Percentiles rank a stretch among this genome's conserved stretches.
These are phyloP conservation scores for Sebastes nivosus DNA, from an alignment of 2,797 vertebrate species.

Conservation along the genomic window DNA sequence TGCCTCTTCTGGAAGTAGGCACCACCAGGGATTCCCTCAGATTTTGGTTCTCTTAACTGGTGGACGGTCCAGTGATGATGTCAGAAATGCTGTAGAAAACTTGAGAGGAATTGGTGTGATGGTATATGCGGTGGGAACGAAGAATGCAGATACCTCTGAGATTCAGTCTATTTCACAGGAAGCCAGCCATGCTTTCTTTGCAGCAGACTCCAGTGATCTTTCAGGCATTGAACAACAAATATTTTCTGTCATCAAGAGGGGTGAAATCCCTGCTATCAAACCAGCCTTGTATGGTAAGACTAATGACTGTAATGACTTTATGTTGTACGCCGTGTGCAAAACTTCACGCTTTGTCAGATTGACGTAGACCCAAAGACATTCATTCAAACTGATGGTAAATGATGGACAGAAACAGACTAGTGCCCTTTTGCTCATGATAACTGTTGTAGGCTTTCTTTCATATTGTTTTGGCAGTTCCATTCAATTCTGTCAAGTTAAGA, in stretches of 20 bases:
- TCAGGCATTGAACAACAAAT: slow-evolving; percentile 64
- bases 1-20: slow-evolving; percentile 74
- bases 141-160: slow-evolving; percentile 71
- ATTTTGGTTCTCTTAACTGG: slow-evolving; percentile 73
- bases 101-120: slow-evolving; percentile 85
- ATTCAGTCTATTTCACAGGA: slow-evolving; percentile 72
- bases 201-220: slow-evolving; percentile 55
- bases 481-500: neutral
- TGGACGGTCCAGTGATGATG: slow-evolving; percentile 73
- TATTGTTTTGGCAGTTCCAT: neutral
- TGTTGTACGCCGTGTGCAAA: neutral
- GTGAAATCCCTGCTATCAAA: slow-evolving; percentile 20
- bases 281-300: slow-evolving; percentile 65
- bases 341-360: neutral
- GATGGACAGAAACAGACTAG: neutral
- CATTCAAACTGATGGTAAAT: neutral
- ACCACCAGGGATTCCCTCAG: slow-evolving; percentile 66
- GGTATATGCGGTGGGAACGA: slow-evolving; percentile 67
- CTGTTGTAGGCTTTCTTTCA: neutral
- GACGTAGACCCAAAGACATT: neutral
- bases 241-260: slow-evolving; percentile 39
- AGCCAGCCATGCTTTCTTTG: slow-evolving; percentile 61
- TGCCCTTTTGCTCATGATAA: neutral
- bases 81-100: slow-evolving; percentile 57
- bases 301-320: neutral